A percentile compares a stretch with the other conserved stretches of the same genome.
These are phyloP conservation scores for Sorex araneus DNA, from an alignment of 2,113 vertebrate species.

Conservation along the genomic window DNA sequence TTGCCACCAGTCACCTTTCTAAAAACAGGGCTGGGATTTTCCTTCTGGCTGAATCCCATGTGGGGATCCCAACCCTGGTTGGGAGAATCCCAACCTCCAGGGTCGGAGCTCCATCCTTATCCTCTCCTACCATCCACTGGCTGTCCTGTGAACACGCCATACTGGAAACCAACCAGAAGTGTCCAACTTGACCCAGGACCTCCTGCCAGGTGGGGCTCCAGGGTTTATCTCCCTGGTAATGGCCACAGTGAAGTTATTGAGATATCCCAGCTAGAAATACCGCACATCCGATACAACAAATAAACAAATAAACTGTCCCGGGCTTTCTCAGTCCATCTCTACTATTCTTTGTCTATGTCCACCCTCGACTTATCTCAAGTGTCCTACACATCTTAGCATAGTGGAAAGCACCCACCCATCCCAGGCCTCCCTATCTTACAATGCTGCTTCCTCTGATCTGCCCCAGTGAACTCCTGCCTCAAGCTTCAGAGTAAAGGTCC, in stretches of 20 bases:
- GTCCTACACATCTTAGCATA: accelerated
- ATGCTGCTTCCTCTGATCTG: too few species aligned
- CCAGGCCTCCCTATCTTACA: not conserved
- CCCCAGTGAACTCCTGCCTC: not conserved
- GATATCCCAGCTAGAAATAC: not conserved
- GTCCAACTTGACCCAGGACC: not conserved
- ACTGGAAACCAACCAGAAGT: too few species aligned
- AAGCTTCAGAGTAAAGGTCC: not conserved
- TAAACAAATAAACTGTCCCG: not conserved
- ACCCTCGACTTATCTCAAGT: accelerated
- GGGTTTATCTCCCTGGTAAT: conserved; percentile 5
- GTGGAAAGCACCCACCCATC: too few species aligned
- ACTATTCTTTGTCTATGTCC: not conserved
- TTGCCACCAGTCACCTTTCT: not conserved
- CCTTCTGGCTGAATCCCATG: not conserved
- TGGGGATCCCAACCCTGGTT: not conserved
- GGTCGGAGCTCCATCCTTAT: not conserved
- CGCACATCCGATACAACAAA: not conserved
- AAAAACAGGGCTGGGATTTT: not conserved
- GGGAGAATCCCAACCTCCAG: too few species aligned
- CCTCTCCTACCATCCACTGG: too few species aligned
- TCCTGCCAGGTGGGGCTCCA: not conserved
- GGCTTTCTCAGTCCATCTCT: not conserved
- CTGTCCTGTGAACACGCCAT: not conserved
- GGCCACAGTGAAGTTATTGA: conserved; percentile 6